These are phyloP conservation scores for Tiliacea citrago DNA, from an alignment of 2,888 invertebrate species.

Conservation along the genomic window DNA sequence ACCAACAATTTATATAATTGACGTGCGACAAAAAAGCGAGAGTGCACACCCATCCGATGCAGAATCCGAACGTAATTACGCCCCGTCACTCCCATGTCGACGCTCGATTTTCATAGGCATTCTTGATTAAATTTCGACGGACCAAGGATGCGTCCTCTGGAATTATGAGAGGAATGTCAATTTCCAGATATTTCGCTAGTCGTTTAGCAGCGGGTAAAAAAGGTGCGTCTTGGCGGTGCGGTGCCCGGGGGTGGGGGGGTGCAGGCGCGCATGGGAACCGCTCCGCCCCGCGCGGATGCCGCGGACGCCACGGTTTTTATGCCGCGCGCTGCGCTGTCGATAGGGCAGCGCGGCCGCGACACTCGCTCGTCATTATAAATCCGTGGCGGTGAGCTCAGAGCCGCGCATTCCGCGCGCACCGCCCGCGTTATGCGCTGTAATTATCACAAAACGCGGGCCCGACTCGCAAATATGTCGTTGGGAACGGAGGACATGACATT, in stretches of 20 bases:
- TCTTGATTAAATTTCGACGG: conserved; percentile 85
- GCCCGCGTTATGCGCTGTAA: conserved; percentile 89
- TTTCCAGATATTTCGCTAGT: conserved; percentile 89
- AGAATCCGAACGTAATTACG: conserved; percentile 86
- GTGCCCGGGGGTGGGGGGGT: conserved; percentile 47
- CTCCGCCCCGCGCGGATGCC: conserved; percentile 83
- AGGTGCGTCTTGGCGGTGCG: conserved; percentile 74
- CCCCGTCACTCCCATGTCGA: conserved; percentile 77
- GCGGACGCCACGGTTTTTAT: conserved; percentile 83
- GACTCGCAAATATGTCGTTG: conserved; percentile 90
- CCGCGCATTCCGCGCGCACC: conserved; percentile 86
- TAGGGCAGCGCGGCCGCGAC: conserved; percentile 82
- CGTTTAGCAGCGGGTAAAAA: conserved; percentile 84
- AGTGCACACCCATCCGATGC: conserved; percentile 85
- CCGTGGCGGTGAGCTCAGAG: conserved; percentile 88
- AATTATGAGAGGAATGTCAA: conserved; percentile 89
- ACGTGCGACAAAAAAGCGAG: conserved; percentile 89
- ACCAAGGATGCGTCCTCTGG: conserved; percentile 87
- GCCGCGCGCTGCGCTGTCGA: conserved; percentile 77
- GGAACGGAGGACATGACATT: conserved; percentile 90
- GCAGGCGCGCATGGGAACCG: conserved; percentile 79
- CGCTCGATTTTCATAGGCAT: conserved; percentile 82
- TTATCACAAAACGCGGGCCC: conserved; percentile 89
- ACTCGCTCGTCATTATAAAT: conserved; percentile 89
- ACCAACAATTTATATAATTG: conserved; percentile 90